Evolutionary conservation across 2,113 vertebrate species (phyloP), one percentile per base, ranked within the genome.

Genomic region (Abramis brama): DNA sequence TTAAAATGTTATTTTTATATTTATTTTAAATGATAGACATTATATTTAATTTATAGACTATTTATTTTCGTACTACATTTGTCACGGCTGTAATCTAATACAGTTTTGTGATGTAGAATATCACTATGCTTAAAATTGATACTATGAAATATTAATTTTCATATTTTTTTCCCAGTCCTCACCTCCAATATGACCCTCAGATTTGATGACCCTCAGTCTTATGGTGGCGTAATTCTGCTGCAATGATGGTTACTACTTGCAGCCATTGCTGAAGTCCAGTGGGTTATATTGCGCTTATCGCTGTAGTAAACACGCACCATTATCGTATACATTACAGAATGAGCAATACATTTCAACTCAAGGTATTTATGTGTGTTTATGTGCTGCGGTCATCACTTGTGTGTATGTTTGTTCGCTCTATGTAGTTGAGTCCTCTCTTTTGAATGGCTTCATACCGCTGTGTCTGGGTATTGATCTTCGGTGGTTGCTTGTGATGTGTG

Each of bases 351-450:
- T 55, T 50, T 77, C 50, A 75, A 11, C 6, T 52, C 71, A 70
- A 76, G 33, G 39, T 71, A 25, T 52, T 77, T 27, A 8, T 83
- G 39, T 78, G 21, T 57, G 79, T 78, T 80, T 87, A 86, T 90
- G 89, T 87, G 13, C 43, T 64, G 17, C 6, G 9, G 71, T 47
- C 73, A 75, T 39, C n/a, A 9, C 68, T 82, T 60, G 50, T 70
- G 57, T 74, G 62, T 81, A 55, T 81, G 4, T 57, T 9, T 27
- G 8, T 66, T n/a, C 12, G 1, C 79, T 70, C 62, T 7, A 6
- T 83, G 75, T 8, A 45, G 23, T 45, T 5, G 59, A 47, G 80
- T 70, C 64, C 64, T 5, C 25, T 70, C 39, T 68, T 57, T 39
- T 73, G 81, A 71, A 83, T 83, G 64, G 64, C 47, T 83, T 83